Conservation (phyloP, 2,888 invertebrate species). For the Sturmia bella region DNA sequence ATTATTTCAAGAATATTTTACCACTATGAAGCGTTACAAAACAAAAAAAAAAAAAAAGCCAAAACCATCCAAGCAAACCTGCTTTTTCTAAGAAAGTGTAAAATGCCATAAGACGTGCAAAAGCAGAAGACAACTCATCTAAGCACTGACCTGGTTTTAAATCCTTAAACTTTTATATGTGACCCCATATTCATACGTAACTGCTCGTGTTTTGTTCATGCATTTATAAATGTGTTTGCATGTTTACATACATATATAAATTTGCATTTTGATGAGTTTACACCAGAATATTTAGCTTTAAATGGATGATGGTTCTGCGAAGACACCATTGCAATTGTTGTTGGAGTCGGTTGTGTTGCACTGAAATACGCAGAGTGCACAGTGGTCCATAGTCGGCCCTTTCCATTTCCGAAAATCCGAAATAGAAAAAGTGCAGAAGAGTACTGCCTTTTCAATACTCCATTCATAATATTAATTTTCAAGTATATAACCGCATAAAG, state of each 20-base stretch:
- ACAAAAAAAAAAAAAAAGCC: constrained; percentile 26
- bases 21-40: too few relatives aligned
- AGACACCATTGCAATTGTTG: constrained; percentile 13
- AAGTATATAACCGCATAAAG: too few relatives aligned
- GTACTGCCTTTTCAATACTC: too few relatives aligned
- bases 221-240: neutral
- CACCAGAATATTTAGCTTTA: constrained; percentile 15
- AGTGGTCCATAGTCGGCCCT: neutral
- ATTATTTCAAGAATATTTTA: too few relatives aligned
- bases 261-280: neutral
- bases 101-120: constrained; percentile 1
- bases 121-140: constrained; percentile 53
- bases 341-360: constrained; percentile 33
- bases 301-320: constrained; percentile 14
- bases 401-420: too few relatives aligned
- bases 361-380: constrained; percentile 48
- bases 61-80: constrained; percentile 49
- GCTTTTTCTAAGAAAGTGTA: constrained; percentile 13
- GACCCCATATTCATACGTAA: neutral
- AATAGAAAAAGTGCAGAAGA: too few relatives aligned
- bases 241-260: neutral
- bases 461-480: too few relatives aligned
- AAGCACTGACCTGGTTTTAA: constrained; percentile 64
- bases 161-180: constrained; percentile 53
- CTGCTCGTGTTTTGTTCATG: neutral